phyloP scores from a whole-genome alignment of 2,888 invertebrate species.

The Drepanosiphum platanoidis region DNA sequence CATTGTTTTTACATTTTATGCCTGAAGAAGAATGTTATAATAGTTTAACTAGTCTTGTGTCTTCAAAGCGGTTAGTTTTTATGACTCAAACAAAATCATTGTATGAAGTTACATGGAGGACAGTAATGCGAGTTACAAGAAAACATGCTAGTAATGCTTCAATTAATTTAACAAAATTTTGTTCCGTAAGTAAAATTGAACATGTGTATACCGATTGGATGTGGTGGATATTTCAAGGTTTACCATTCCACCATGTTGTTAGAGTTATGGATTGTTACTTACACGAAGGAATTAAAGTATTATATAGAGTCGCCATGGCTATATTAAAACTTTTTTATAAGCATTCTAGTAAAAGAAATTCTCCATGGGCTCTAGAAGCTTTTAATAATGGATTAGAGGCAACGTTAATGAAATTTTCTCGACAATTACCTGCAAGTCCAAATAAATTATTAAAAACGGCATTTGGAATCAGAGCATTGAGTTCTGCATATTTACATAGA shows the following conservation, averaged over 20 bases:
- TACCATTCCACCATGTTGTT: slow-evolving; percentile 92
- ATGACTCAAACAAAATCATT: slow-evolving; percentile 96
- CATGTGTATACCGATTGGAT: slow-evolving; percentile 94
- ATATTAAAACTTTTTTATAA: slow-evolving; percentile 93
- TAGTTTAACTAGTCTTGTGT: slow-evolving; percentile 90
- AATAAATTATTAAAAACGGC: slow-evolving; percentile 85
- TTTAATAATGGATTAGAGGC: slow-evolving; percentile 86
- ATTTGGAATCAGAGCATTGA: slow-evolving; percentile 91
- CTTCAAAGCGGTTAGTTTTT: slow-evolving; percentile 89
- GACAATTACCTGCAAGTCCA: slow-evolving; percentile 85
- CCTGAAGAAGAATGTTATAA: slow-evolving; percentile 95
- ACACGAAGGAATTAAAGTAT: slow-evolving; percentile 95
- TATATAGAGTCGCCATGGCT: slow-evolving; percentile 92
- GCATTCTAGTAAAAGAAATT: slow-evolving; percentile 77
- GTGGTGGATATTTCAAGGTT: slow-evolving; percentile 95
- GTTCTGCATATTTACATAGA: slow-evolving; percentile 92
- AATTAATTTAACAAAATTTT: slow-evolving; percentile 82
- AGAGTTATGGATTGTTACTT: slow-evolving; percentile 97
- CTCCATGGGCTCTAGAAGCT: slow-evolving; percentile 87
- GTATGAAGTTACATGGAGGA: slow-evolving; percentile 95
- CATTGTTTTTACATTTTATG: slow-evolving; percentile 95
- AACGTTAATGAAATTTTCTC: slow-evolving; percentile 86
- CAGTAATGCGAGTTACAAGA: slow-evolving; percentile 94
- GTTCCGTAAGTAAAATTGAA: slow-evolving; percentile 74
- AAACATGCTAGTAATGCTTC: slow-evolving; percentile 96